Percentiles rank a stretch among this genome's conserved stretches.
phyloP scores from a whole-genome alignment of 2,797 vertebrate genomes.

The Acridotheres tristis region DNA sequence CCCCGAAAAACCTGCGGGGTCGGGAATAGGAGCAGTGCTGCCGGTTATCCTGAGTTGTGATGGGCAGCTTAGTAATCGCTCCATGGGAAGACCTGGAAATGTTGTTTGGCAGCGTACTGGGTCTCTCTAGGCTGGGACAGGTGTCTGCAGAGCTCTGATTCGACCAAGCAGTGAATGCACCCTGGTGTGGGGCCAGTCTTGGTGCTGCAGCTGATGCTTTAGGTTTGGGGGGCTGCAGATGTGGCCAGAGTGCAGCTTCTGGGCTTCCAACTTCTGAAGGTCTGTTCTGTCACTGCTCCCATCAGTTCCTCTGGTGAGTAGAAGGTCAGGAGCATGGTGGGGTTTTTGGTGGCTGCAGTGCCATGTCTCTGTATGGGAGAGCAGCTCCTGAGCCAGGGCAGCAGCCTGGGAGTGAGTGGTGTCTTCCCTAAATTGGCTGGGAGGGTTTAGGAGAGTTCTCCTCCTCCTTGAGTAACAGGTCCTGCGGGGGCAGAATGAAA shows the following conservation, averaged over 20 bases:
- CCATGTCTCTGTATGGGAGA: rapidly evolving
- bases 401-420: rapidly evolving
- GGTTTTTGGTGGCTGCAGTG: neutral
- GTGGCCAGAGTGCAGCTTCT: rapidly evolving
- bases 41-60: rapidly evolving
- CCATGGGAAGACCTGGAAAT: neutral
- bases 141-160: rapidly evolving
- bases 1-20: rapidly evolving
- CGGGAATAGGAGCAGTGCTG: rapidly evolving
- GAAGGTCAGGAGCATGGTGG: neutral
- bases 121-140: neutral
- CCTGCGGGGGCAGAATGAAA: rapidly evolving
- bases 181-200: rapidly evolving
- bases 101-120: rapidly evolving
- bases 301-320: neutral
- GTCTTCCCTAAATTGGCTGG: neutral
- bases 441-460: neutral
- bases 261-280: rapidly evolving
- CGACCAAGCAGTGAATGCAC: rapidly evolving
- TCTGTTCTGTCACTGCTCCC: rapidly evolving
- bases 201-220: rapidly evolving
- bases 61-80: neutral
- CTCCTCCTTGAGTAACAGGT: rapidly evolving
- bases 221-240: rapidly evolving
- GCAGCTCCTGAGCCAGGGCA: neutral